Percentiles rank a stretch among this genome's conserved stretches.
These are phyloP conservation scores for Chrysaora quinquecirrha DNA, from an alignment of 30 jellyfish, hydroid and myxozoan species.

Conservation along the genomic window DNA sequence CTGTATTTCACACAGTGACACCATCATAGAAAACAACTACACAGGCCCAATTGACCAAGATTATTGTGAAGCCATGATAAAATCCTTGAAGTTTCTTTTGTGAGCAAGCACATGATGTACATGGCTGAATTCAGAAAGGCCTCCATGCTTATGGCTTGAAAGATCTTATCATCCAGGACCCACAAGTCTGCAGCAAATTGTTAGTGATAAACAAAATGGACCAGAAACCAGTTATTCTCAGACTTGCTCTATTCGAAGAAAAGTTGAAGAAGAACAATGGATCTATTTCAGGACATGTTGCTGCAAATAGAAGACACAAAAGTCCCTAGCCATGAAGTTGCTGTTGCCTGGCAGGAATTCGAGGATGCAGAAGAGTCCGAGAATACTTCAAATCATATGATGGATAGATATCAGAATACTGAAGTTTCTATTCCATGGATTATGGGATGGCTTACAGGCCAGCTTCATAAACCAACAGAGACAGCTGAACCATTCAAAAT, in stretches of 20 bases:
- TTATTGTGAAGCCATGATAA: conserved; percentile 36
- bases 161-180: conserved; percentile 31
- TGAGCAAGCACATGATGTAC: conserved; percentile 38
- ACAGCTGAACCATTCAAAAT: not conserved
- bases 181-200: conserved; percentile 48
- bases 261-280: conserved; percentile 37
- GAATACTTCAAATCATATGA: conserved; percentile 15
- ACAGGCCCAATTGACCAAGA: conserved; percentile 57
- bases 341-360: conserved; percentile 40
- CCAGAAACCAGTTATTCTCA: conserved; percentile 35
- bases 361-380: conserved; percentile 25
- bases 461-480: conserved; percentile 18
- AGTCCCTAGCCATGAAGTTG: conserved; percentile 4
- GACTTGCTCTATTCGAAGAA: no score
- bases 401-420: conserved; percentile 20
- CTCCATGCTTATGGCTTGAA: conserved; percentile 42
- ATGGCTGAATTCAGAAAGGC: conserved; percentile 49
- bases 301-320: conserved; percentile 7
- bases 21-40: conserved; percentile 49
- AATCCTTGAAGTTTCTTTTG: conserved; percentile 35
- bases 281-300: conserved; percentile 42
- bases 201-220: conserved; percentile 31
- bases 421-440: conserved; percentile 26
- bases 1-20: conserved; percentile 30
- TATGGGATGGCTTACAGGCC: conserved; percentile 60